A percentile compares a stretch with the other conserved stretches of the same genome.
These are phyloP conservation scores for Saccostrea glomerata DNA, from an alignment of 1,140 invertebrate species.

Conservation along the genomic window DNA sequence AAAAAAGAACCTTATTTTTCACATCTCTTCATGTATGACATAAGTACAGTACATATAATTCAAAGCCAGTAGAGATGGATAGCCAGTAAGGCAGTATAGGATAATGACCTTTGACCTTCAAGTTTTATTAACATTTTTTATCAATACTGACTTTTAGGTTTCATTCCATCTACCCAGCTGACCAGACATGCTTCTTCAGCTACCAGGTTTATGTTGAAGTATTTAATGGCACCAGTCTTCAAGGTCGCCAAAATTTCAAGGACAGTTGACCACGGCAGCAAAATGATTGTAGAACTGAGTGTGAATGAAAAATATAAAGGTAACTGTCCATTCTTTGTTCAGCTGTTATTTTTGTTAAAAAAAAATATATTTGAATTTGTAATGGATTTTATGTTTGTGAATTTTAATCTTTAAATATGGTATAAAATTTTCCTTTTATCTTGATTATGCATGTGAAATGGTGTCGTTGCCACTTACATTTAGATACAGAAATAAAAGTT, in stretches of 20 bases:
- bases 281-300: slow-evolving; percentile 63
- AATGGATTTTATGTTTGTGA: no score
- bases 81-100: no score
- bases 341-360: no score
- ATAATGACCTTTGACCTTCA: background rate
- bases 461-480: no score
- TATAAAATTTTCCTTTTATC: no score
- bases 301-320: slow-evolving; percentile 70
- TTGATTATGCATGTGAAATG: no score
- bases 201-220: slow-evolving; percentile 58
- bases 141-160: slow-evolving; percentile 49
- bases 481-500: no score
- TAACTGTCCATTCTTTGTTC: slow-evolving; percentile 27
- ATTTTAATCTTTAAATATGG: no score
- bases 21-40: no score
- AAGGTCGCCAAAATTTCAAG: slow-evolving; percentile 62
- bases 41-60: no score
- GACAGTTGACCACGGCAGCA: slow-evolving; percentile 63
- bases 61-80: background rate
- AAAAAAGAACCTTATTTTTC: no score
- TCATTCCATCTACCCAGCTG: slow-evolving; percentile 65
- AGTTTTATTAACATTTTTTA: background rate
- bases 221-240: slow-evolving; percentile 59
- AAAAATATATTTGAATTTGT: no score
- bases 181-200: slow-evolving; percentile 51